Evolutionary conservation across 2,113 vertebrate genomes (phyloP).

Genomic region (Solea solea): DNA sequence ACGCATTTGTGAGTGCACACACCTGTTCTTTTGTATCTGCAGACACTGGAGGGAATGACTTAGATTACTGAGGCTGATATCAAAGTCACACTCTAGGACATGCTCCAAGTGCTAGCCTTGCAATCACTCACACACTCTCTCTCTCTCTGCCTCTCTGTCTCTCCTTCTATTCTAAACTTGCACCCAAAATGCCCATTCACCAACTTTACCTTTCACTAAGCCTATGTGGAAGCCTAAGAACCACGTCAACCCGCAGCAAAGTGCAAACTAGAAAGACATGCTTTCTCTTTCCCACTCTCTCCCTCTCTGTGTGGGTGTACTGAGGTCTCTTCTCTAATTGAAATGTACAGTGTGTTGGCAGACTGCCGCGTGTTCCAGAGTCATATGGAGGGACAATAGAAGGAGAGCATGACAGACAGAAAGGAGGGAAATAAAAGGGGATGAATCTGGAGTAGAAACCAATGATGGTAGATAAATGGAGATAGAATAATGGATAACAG

Average conservation of each 20-base stretch:
- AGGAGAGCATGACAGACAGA: slow-evolving; percentile 13
- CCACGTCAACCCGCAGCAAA: too few relatives aligned
- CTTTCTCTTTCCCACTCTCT: too few relatives aligned
- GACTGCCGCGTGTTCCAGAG: slow-evolving; percentile 64
- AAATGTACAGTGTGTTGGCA: slow-evolving; percentile 75
- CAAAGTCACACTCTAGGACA: slow-evolving; percentile 71
- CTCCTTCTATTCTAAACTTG: too few relatives aligned
- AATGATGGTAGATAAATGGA: slow-evolving; percentile 2
- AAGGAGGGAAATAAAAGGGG: neutral
- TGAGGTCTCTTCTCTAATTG: slow-evolving; percentile 68
- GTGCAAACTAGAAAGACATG: too few relatives aligned
- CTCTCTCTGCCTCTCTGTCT: neutral
- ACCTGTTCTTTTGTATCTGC: slow-evolving; percentile 62
- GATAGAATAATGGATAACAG: slow-evolving; percentile 4
- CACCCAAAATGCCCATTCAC: too few relatives aligned
- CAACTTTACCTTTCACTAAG: too few relatives aligned
- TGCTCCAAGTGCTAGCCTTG: slow-evolving; percentile 37
- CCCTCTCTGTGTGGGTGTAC: slow-evolving; percentile 22
- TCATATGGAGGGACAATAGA: slow-evolving; percentile 58
- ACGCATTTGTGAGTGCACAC: neutral
- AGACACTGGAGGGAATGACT: slow-evolving; percentile 66
- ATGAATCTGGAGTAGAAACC: slow-evolving; percentile 18
- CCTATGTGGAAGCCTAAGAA: too few relatives aligned
- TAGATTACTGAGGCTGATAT: slow-evolving; percentile 78
- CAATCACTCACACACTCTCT: slow-evolving; percentile 28